Conservation (phyloP, 2,113 vertebrate genomes). For the Cichladusa arquata region DNA sequence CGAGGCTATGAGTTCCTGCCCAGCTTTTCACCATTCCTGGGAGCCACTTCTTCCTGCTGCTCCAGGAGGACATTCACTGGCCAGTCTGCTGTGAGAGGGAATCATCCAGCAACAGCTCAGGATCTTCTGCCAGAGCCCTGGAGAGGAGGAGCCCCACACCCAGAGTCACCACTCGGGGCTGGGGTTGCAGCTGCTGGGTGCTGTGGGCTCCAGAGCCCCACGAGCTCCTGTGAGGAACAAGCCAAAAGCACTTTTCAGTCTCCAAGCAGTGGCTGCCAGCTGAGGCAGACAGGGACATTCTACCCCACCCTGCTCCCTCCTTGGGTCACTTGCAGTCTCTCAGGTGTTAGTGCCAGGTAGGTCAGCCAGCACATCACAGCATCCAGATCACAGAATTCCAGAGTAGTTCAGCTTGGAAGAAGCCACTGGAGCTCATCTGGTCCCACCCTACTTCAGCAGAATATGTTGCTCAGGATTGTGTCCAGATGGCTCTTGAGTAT, state of each 20-base stretch:
- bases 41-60: neutral
- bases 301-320: neutral
- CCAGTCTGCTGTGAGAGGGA: neutral
- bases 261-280: neutral
- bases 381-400: neutral
- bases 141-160: neutral
- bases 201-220: neutral
- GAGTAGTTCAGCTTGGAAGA: neutral
- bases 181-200: neutral
- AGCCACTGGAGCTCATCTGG: neutral
- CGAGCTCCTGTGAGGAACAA: neutral
- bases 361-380: neutral
- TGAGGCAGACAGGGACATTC: neutral
- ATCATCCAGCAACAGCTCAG: neutral
- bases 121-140: neutral
- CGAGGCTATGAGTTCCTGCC: fast-evolving
- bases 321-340: neutral
- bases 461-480: neutral
- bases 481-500: neutral
- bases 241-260: neutral
- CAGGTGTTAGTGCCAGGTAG: neutral
- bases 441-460: neutral
- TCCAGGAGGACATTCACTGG: too few species aligned
- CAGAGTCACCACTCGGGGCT: neutral
- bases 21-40: neutral